Conservation (phyloP, 2,113 vertebrate species). For the Macaca nemestrina region DNA sequence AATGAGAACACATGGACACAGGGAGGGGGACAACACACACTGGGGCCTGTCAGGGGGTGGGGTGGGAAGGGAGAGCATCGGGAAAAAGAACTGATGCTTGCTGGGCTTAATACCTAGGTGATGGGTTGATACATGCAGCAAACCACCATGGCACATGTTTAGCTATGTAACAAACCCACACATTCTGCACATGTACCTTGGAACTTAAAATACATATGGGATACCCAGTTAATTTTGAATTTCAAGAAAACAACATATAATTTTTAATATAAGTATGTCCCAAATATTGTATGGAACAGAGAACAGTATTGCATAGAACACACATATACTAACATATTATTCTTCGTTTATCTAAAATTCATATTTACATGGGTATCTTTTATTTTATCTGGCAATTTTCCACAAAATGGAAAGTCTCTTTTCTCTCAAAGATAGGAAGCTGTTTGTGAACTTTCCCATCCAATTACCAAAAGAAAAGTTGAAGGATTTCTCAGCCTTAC, state of each 20-base stretch:
- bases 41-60: no score
- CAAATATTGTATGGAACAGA: background rate
- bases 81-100: no score
- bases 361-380: background rate
- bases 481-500: background rate
- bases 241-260: background rate
- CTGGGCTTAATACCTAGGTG: no score
- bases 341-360: background rate
- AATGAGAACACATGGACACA: no score
- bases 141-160: no score
- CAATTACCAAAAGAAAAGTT: background rate
- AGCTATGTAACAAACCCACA: no score
- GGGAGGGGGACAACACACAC: no score
- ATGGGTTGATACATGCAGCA: no score
- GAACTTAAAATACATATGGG: background rate
- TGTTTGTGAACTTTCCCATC: background rate
- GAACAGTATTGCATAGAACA: background rate
- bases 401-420: background rate
- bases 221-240: background rate
- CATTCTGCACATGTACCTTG: no score
- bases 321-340: background rate
- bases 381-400: background rate
- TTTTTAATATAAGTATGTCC: background rate
- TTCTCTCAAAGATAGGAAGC: background rate
- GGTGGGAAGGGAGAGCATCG: no score